Conservation (phyloP, 1,140 invertebrate species). For the Cataglyphis hispanica region DNA sequence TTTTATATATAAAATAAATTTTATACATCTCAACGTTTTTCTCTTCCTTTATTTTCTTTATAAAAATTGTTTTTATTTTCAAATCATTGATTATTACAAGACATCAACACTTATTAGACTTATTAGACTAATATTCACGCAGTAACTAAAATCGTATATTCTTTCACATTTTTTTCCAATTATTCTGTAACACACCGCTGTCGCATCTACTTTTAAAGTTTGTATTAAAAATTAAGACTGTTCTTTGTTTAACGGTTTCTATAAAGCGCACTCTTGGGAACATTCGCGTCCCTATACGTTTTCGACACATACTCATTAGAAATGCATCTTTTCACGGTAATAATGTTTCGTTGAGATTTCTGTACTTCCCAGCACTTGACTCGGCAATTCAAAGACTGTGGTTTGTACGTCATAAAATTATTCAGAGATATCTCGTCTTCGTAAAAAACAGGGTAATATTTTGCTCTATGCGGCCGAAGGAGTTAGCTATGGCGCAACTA, state of each 20-base stretch:
- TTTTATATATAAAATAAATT: too few relatives aligned
- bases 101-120: not conserved
- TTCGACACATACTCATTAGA: constrained; percentile 26
- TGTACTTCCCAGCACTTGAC: not conserved
- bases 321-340: constrained; percentile 19
- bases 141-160: not conserved
- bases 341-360: constrained; percentile 14
- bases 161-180: not conserved
- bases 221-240: constrained; percentile 21
- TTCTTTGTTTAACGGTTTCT: constrained; percentile 26
- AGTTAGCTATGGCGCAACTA: constrained; percentile 71
- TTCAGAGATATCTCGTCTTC: constrained; percentile 76
- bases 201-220: constrained; percentile 20
- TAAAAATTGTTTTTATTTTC: not conserved
- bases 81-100: not conserved
- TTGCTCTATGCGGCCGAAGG: constrained; percentile 68
- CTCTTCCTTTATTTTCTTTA: not conserved
- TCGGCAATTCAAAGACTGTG: constrained; percentile 48
- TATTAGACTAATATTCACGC: not conserved
- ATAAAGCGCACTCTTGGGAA: constrained; percentile 2
- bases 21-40: not conserved
- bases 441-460: constrained; percentile 79
- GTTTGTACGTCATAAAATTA: constrained; percentile 81
- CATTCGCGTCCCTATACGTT: not conserved
- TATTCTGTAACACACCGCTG: not conserved